Conservation (phyloP, 2,797 vertebrate genomes). For the Streptopelia turtur region DNA sequence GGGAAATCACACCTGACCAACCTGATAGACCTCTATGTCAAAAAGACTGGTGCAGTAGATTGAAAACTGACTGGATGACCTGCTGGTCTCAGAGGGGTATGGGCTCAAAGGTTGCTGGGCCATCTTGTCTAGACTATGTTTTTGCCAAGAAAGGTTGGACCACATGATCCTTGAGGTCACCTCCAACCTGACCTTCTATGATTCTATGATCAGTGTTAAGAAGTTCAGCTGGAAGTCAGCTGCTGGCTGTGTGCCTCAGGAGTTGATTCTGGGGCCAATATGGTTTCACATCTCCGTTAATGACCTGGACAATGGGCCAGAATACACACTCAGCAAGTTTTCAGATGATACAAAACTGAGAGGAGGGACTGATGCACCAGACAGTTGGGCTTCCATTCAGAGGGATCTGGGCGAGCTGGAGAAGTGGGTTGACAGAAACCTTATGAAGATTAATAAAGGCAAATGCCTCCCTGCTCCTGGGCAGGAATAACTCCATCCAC, state of each 20-base stretch:
- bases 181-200: no score
- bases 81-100: not conserved
- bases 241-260: not conserved
- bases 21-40: not conserved
- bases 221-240: not conserved
- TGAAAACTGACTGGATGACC: not conserved
- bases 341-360: not conserved
- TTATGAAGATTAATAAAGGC: not conserved
- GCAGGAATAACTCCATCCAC: not conserved
- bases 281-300: not conserved
- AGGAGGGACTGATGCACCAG: rapidly evolving
- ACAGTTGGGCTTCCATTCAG: rapidly evolving
- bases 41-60: not conserved
- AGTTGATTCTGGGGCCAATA: not conserved
- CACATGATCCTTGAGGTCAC: no score
- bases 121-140: no score
- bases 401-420: not conserved
- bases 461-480: not conserved
- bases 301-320: not conserved
- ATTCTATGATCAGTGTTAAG: not conserved
- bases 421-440: not conserved
- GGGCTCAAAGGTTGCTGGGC: no score
- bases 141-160: no score
- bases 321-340: not conserved
- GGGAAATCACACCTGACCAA: not conserved